A percentile compares a stretch with the other conserved stretches of the same genome.
Evolutionary conservation across 1,140 invertebrate species (phyloP).

Genomic region (Spodoptera frugiperda): DNA sequence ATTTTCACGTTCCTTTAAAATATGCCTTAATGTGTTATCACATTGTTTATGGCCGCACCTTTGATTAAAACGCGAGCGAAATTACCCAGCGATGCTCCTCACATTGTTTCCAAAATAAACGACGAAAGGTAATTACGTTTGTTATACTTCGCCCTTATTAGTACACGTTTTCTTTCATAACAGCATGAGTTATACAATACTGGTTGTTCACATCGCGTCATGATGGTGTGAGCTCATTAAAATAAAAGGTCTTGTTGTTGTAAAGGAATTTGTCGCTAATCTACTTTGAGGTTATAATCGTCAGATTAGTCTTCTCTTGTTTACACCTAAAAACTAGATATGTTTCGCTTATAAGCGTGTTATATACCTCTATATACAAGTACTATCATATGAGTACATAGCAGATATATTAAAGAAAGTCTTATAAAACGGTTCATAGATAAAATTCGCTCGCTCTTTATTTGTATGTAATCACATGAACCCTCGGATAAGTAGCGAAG

Average conservation of each 20-base stretch:
- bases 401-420: too few species aligned
- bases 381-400: too few species aligned
- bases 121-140: slow-evolving; percentile 42
- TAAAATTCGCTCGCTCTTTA: slow-evolving; percentile 15
- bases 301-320: too few species aligned
- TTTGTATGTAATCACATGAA: slow-evolving; percentile 24
- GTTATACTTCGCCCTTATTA: slow-evolving; percentile 39
- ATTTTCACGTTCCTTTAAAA: slow-evolving; percentile 44
- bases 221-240: too few species aligned
- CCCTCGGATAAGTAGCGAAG: slow-evolving; percentile 21
- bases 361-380: too few species aligned
- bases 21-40: slow-evolving; percentile 42
- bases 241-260: slow-evolving; percentile 1
- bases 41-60: slow-evolving; percentile 41
- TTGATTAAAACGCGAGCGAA: slow-evolving; percentile 46
- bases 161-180: background rate
- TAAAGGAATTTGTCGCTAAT: too few species aligned
- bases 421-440: background rate
- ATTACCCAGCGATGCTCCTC: slow-evolving; percentile 41
- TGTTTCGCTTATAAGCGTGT: too few species aligned
- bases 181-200: too few species aligned
- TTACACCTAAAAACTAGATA: too few species aligned
- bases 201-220: too few species aligned
- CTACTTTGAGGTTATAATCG: too few species aligned
- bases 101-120: slow-evolving; percentile 43